Base-by-base conservation (phyloP, 2,888 invertebrate genomes). In the Sinelater perroti region DNA sequence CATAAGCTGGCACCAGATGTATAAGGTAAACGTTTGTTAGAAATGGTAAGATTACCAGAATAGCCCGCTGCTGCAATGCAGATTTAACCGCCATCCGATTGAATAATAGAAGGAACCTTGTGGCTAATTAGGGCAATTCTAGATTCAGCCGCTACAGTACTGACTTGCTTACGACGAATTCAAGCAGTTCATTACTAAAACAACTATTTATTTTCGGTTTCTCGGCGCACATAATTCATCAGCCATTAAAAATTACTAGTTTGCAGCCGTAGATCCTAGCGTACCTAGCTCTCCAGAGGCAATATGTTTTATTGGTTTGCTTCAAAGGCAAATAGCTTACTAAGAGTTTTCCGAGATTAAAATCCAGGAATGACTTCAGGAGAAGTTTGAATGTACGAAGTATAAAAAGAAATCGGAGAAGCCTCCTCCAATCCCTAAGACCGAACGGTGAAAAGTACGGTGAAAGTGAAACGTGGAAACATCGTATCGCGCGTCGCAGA, bases 41-140 rank as follows among this genome's bases (percentile, higher is more conserved):
- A 26, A 50, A 38, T 49, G 49, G 21, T 35, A 38, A 36, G 36
- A 36, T 50, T 24, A 50, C 36, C 49, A 5, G 17, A 26, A 2
- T 50, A 18, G 4, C 35, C 49, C 28, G 4, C 16, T 50, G 36
- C 17, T 36, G 49, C 36, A 36, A 26, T 50, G 36, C 36, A 50
- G 26, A 50, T 50, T 11, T 14, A 13, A 33, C 47, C 47, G 21
- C 35, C 24, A 10, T 24, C 35, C 47, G 20, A 47, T 35, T 17
- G 49, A 36, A 46, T 36, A 26, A 50, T 24, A 36, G 36, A 35
- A 14, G 7, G 35, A 47, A 21, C 8, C 31, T 11, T 10, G 16
- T 36, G 35, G 38, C 13, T 17, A 20, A 36, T 38, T 6, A 3
- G 6, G 11, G 3, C 11, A 13, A 20, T 20, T 38, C 20, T 35